Evolutionary conservation across 2,888 invertebrate genomes (phyloP).

Genomic region (Anagyrus pseudococci): DNA sequence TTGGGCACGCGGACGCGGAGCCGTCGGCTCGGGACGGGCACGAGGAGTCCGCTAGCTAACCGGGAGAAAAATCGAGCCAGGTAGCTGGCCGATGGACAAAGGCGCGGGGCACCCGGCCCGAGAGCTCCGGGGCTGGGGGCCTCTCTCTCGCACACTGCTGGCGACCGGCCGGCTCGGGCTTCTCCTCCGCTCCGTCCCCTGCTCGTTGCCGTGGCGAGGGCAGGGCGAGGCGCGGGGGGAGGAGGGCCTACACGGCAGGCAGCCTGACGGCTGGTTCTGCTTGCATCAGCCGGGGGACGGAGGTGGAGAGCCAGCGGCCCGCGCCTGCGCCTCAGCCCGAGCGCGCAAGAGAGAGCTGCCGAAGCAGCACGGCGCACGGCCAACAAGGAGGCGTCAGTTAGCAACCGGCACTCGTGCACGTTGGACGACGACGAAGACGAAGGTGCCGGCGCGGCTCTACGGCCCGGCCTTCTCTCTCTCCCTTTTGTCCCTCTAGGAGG

Average conservation of each 20-base stretch:
- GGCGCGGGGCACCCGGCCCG: slow-evolving; percentile 3
- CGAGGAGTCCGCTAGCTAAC: too few relatives aligned
- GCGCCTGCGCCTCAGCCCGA: neutral
- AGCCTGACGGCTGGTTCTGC: too few relatives aligned
- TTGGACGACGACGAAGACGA: too few relatives aligned
- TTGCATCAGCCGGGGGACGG: too few relatives aligned
- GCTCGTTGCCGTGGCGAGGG: slow-evolving; percentile 3
- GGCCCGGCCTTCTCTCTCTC: neutral
- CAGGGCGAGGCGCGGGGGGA: slow-evolving; percentile 14
- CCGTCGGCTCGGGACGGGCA: neutral
- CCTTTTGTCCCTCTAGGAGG: neutral
- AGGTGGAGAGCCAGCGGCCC: too few relatives aligned
- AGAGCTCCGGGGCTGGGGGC: neutral
- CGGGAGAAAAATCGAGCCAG: neutral
- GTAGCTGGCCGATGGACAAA: neutral
- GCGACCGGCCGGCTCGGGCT: slow-evolving; percentile 35
- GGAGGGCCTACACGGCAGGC: too few relatives aligned
- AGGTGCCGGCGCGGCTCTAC: slow-evolving; percentile 3
- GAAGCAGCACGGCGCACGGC: too few relatives aligned
- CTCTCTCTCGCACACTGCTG: too few relatives aligned
- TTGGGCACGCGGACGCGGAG: neutral
- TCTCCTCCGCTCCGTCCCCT: too few relatives aligned
- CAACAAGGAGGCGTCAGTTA: slow-evolving; percentile 61
- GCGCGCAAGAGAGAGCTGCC: neutral
- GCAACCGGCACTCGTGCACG: slow-evolving; percentile 57